Conservation (phyloP, 2,113 vertebrate species). For the Porphyrio hochstetteri region DNA sequence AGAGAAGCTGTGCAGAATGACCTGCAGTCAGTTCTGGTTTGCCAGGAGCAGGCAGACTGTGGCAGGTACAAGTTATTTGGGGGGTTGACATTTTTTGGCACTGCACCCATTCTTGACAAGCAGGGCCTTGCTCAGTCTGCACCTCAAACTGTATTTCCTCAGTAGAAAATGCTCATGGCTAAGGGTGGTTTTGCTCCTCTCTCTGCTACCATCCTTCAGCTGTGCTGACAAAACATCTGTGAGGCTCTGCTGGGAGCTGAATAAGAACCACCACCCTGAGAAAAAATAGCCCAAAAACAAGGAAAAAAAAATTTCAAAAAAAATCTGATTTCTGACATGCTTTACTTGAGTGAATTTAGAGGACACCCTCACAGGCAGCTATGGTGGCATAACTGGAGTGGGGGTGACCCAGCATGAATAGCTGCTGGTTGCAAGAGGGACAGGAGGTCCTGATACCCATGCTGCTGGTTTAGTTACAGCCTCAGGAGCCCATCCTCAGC, state of each 20-base stretch:
- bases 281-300: no score
- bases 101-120: background rate
- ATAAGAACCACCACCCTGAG: background rate
- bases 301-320: accelerated
- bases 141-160: background rate
- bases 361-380: background rate
- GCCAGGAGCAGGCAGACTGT: background rate
- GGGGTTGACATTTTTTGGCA: background rate
- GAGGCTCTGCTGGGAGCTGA: background rate
- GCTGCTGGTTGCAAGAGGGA: background rate
- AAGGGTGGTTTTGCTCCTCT: background rate
- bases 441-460: background rate
- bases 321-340: background rate
- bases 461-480: background rate
- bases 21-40: background rate
- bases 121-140: background rate
- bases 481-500: background rate
- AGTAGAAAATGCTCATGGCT: background rate
- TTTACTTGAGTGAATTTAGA: background rate
- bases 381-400: background rate
- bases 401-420: background rate
- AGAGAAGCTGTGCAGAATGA: background rate
- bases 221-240: background rate
- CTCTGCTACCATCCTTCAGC: background rate
- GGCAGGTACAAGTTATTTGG: background rate